Evolutionary conservation across 92 coral and sea anemone genomes (phyloP), one percentile per base, ranked within the genome.

Genomic region (Epizoanthus illoricatus): DNA sequence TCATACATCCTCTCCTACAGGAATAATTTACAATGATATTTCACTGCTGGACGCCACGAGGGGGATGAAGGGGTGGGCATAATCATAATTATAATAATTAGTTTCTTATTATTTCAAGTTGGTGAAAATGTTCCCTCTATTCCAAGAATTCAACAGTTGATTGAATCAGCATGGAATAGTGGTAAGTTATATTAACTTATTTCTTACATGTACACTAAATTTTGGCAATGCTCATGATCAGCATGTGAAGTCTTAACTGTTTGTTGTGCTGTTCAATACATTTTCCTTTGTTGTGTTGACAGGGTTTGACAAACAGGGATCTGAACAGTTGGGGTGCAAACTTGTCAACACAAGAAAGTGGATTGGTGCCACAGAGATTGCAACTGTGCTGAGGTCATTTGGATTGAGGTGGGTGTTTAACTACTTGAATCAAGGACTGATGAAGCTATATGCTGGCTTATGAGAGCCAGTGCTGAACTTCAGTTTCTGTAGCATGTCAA

Each of bases 291-390:
- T 4, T 28, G 2, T 56, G 20, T 61, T 19, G 9, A 24, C 73
- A 95, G 98, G 98, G 15, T 95, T 89, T 86, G 98, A 95, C 89
- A 91, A 89, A 59, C 95, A 91, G 68, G 98, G 98, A 7, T 91
- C 98, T 23, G 97, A 93, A 16, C 98, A 95, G 69, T 85, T 95
- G 79, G 97, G 90, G 20, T 89, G 94, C 85, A 95, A 95, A 80
- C 86, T 95, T 71, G 85, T 90, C 7, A 90, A 93, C 80, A 89
- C 98, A 13, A 89, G 92, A 40, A 95, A 93, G 73, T 95, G 98
- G 98, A 96, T 96, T 67, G 99, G 99, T 43, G 99, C 99, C 49
- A 93, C 99, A 47, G 99, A 96, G 69, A 93, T 96, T 15, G 93
- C 98, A 33, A 85, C 95, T 2, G 88, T 87, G 24, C 86, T 96